phyloP scores from a whole-genome alignment of 2,888 invertebrate genomes.

The Galeruca laticollis region DNA sequence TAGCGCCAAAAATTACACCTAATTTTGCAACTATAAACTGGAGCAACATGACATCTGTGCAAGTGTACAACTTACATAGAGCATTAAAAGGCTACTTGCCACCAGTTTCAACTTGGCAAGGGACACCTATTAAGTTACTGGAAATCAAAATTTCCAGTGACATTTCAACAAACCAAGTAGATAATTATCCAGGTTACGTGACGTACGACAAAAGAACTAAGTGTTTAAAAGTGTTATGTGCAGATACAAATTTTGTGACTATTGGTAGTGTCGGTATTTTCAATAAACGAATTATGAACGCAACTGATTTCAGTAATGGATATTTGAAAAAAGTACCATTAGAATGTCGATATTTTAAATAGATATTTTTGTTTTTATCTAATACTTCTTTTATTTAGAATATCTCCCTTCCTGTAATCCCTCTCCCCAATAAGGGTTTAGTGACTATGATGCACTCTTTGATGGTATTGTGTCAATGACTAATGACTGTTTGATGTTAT shows the following conservation, averaged over 20 bases:
- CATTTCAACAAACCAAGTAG: conserved; percentile 8
- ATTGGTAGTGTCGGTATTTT: conserved; percentile 75
- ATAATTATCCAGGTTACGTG: conserved; percentile 70
- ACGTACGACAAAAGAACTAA: conserved; percentile 72
- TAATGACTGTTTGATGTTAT: no score
- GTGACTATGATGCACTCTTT: no score
- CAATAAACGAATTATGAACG: conserved; percentile 80
- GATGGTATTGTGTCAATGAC: no score
- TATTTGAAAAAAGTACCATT: conserved; percentile 74
- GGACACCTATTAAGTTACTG: conserved; percentile 73
- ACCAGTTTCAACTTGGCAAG: conserved; percentile 74
- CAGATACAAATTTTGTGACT: conserved; percentile 74
- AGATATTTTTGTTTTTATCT: conserved; percentile 38
- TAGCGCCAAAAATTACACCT: conserved; percentile 81
- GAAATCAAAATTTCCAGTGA: conserved; percentile 60
- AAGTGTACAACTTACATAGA: conserved; percentile 79
- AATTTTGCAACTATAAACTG: conserved; percentile 75
- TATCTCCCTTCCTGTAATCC: no score
- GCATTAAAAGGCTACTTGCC: conserved; percentile 76
- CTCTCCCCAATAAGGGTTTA: no score
- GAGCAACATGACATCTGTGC: conserved; percentile 72
- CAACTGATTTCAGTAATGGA: conserved; percentile 88
- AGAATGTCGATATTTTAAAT: conserved; percentile 63
- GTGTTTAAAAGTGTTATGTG: conserved; percentile 76
- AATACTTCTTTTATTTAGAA: neutral